These are phyloP conservation scores for Anoplophora glabripennis DNA, from an alignment of 1,140 invertebrate species.

Conservation along the genomic window DNA sequence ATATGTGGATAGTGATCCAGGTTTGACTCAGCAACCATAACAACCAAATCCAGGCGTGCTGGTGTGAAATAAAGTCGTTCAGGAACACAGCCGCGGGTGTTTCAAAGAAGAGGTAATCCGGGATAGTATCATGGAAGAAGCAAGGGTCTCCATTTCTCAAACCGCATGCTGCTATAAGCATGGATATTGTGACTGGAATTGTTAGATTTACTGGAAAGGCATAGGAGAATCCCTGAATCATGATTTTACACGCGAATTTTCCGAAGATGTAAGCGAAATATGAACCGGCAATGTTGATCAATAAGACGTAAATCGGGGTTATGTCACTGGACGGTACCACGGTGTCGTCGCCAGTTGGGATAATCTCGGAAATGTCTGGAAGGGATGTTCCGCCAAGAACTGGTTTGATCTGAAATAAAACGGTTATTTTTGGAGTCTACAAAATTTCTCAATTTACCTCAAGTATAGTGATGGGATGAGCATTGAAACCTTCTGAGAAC, in stretches of 20 bases:
- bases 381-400: constrained; percentile 55
- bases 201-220: constrained; percentile 91
- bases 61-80: constrained; percentile 79
- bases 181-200: constrained; percentile 83
- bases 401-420: constrained; percentile 55
- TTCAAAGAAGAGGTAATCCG: constrained; percentile 87
- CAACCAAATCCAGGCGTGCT: constrained; percentile 91
- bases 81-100: constrained; percentile 79
- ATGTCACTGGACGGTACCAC: constrained; percentile 66
- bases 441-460: constrained; percentile 56
- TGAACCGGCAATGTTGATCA: constrained; percentile 79
- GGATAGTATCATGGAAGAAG: constrained; percentile 80
- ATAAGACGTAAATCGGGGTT: constrained; percentile 73
- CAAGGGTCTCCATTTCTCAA: constrained; percentile 81
- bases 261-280: constrained; percentile 90
- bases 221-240: constrained; percentile 95
- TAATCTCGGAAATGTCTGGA: constrained; percentile 71
- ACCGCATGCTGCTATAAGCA: constrained; percentile 86
- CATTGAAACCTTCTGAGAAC: constrained; percentile 71
- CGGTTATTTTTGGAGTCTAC: neutral
- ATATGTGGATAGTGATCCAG: constrained; percentile 95
- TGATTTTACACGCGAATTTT: constrained; percentile 94
- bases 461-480: constrained; percentile 75
- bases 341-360: constrained; percentile 68
- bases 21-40: constrained; percentile 93